Base-by-base conservation (phyloP, 2,797 vertebrate species). In the Neostethus bicornis region DNA sequence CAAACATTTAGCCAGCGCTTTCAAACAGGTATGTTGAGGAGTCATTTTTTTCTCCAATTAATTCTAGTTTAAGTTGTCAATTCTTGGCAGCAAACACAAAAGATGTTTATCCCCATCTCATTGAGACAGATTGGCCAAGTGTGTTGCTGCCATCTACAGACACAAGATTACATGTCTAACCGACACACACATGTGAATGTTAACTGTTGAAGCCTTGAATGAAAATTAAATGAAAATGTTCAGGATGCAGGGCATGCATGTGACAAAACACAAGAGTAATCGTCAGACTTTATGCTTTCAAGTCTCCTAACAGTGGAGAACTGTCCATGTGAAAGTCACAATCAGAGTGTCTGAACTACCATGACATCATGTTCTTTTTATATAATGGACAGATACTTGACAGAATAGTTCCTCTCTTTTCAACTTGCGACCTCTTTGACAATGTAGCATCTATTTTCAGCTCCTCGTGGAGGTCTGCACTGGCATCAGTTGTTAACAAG, bases 131-230 rank as follows among this genome's bases (percentile, higher is more conserved):
- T 78, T 57, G 74, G 51, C 54, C 75, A 72, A 74, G 78, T 61
- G 70, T 84, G 64, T 29, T 86, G 80, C 81, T 87, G 85, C 85
- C 87, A 84, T 79, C 83, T 85, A 83, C 70, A 83, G 75, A 85
- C 77, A 47, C 49, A 10, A 57, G 63, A 70, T 73, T 70, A 76
- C 68, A 83, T 74, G 60, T 71, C 39, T 57, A 51, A 39, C 25
- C 23, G 14, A 19, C 16, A 17, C 1, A 23, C 26, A 24, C 55
- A 5, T 16, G 8, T 61, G 45, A 53, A 57, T 23, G 53, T 61
- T 75, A 73, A 79, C 77, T 77, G 34, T 49, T 4, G 4, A 45
- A 62, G 56, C 51, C 52, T 42, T 58, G 66, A 61, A 61, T 67
- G 57, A 51, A 75, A 79, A 66, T 49, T 34, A 73, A 66, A 75